These are phyloP conservation scores for Nannospalax galili DNA, from an alignment of 2,113 vertebrate genomes.

Conservation along the genomic window DNA sequence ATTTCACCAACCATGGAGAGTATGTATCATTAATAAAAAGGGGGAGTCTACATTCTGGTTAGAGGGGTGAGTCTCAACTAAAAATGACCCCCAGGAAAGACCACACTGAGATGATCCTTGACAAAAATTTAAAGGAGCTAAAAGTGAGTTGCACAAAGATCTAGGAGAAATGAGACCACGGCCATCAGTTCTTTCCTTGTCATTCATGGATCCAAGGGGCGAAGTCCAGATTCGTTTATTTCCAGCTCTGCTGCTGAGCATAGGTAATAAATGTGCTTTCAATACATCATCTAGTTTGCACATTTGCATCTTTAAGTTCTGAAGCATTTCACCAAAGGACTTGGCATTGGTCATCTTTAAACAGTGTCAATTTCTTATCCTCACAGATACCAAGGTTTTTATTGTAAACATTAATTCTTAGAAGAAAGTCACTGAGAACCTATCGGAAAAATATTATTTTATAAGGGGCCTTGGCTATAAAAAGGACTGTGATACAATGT, in stretches of 20 bases:
- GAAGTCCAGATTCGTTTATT: not conserved
- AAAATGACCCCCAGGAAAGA: not conserved
- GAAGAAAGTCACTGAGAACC: constrained; percentile 10
- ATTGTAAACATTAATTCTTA: constrained; percentile 29
- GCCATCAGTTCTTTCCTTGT: not conserved
- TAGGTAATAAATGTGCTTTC: not conserved
- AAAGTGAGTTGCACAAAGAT: not conserved
- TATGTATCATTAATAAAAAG: not conserved
- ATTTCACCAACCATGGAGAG: not conserved
- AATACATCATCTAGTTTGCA: not conserved
- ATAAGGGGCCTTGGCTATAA: not conserved
- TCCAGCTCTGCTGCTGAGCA: not conserved
- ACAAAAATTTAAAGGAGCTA: not conserved
- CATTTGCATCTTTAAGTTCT: not conserved
- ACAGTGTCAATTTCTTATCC: constrained; percentile 4
- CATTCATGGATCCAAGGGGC: not conserved
- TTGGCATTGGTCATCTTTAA: not conserved
- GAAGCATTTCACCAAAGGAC: constrained; percentile 15
- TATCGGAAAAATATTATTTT: constrained; percentile 56
- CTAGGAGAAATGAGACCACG: not conserved
- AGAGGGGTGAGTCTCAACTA: not conserved
- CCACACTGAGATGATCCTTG: not conserved
- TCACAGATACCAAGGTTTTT: not conserved
- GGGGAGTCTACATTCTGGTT: not conserved
- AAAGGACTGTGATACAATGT: constrained; percentile 4